Percentiles rank a stretch among this genome's conserved stretches.
Conservation (phyloP, 2,113 vertebrate species). For the human region GRCh38 chr7:150719501-150720000, state of each 20-base stretch:
- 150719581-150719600: neutral
- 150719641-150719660: neutral
- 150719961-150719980: neutral
- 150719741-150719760: neutral
- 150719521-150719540: neutral
- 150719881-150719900: neutral
- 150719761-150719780: fast-evolving
- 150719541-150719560: fast-evolving
- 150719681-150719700: neutral
- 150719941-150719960: neutral
- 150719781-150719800: neutral
- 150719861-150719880: fast-evolving
- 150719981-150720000: too few relatives aligned
- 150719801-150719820: neutral
- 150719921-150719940: neutral
- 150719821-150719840: fast-evolving
- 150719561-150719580: neutral
- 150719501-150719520: neutral
- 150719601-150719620: neutral
- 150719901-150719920: neutral
- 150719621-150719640: neutral
- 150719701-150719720: neutral
- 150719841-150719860: too few relatives aligned
- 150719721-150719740: neutral
- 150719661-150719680: fast-evolving